Conservation (phyloP, 2,797 vertebrate species). For the Notolabrus celidotus region DNA sequence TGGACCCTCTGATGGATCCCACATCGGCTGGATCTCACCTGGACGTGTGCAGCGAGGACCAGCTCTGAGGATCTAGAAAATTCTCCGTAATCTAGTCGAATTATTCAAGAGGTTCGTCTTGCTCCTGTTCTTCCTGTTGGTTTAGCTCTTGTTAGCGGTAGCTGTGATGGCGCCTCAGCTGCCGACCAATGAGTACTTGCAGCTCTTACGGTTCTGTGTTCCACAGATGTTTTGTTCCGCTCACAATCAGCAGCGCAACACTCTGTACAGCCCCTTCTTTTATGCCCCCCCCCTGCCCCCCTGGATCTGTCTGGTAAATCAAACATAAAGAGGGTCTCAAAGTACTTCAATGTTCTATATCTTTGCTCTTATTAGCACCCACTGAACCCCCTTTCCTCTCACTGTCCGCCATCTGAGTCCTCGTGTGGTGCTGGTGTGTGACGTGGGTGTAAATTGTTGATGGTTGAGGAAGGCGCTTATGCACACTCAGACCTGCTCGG, state of each 20-base stretch:
- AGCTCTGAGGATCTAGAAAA: conserved; percentile 48
- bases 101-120: conserved; percentile 50
- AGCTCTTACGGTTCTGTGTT: conserved; percentile 59
- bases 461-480: conserved; percentile 40
- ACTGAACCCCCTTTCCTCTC: conserved; percentile 26
- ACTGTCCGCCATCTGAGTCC: conserved; percentile 57
- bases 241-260: conserved; percentile 54
- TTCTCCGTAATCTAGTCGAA: conserved; percentile 47
- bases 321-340: conserved; percentile 53
- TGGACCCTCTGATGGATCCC: conserved; percentile 36
- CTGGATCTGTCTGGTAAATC: conserved; percentile 56
- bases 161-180: conserved; percentile 48
- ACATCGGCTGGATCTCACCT: conserved; percentile 43
- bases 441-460: conserved; percentile 44
- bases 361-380: conserved; percentile 62
- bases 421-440: conserved; percentile 54
- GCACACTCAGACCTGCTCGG: conserved; percentile 35
- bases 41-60: conserved; percentile 24
- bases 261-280: conserved; percentile 73
- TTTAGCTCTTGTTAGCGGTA: conserved; percentile 58
- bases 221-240: conserved; percentile 73
- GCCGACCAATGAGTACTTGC: conserved; percentile 39
- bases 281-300: conserved; percentile 78
- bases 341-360: conserved; percentile 75
- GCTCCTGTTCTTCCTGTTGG: conserved; percentile 53